phyloP scores from a whole-genome alignment of 2,888 invertebrate species.

The Pterostichus madidus region DNA sequence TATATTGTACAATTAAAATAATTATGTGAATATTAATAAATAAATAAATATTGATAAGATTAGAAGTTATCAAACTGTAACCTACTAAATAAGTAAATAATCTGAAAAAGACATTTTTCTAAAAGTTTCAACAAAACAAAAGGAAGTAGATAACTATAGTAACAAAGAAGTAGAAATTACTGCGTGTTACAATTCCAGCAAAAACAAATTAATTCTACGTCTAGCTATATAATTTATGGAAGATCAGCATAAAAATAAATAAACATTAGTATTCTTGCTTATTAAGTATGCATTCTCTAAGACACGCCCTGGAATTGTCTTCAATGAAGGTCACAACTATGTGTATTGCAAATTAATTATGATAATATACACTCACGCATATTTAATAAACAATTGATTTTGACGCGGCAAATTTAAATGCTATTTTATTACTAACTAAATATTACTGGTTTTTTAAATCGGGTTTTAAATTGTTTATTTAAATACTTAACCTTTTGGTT shows the following conservation, averaged over 20 bases:
- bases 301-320: constrained; percentile 63
- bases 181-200: constrained; percentile 29
- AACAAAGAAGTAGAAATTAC: constrained; percentile 17
- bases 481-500: too few species aligned
- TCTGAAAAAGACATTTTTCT: constrained; percentile 1
- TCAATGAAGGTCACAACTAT: constrained; percentile 62
- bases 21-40: constrained; percentile 15
- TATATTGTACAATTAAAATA: constrained; percentile 7
- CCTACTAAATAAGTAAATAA: constrained; percentile 2
- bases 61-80: constrained; percentile 17
- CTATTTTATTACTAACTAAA: not conserved
- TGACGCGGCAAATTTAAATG: constrained; percentile 46
- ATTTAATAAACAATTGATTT: constrained; percentile 43
- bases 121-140: not conserved
- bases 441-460: too few species aligned
- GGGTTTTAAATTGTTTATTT: too few species aligned
- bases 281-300: constrained; percentile 50
- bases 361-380: constrained; percentile 51
- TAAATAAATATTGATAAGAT: constrained; percentile 33
- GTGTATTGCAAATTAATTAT: constrained; percentile 59
- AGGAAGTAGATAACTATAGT: not conserved
- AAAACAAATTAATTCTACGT: constrained; percentile 22
- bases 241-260: constrained; percentile 55
- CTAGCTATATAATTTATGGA: constrained; percentile 57
- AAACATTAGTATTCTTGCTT: constrained; percentile 38